Base-by-base conservation (phyloP, 2,888 invertebrate genomes). In the Nemoura dubitans region DNA sequence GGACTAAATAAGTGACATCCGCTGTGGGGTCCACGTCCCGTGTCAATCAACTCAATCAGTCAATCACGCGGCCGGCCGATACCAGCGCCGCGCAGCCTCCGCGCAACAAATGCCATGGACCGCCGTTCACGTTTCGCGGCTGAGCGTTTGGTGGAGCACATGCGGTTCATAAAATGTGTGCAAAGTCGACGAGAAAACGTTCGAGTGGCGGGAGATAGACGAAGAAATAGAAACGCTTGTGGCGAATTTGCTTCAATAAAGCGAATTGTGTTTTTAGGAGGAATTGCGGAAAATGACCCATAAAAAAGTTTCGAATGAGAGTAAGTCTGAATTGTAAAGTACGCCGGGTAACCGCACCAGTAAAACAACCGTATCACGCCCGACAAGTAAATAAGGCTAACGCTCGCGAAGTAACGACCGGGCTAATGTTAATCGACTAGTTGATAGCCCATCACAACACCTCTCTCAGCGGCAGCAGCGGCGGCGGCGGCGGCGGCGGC, bases 1-100 rank as follows among this genome's bases (percentile, higher is more conserved):
- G 16, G 59, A 14, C 30, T 87, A 87, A 86, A 87, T 81, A 86
- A 86, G 87, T 77, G 36, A 87, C 86, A 86, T 87, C 87, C 86
- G 86, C 86, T 87, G 26, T 76, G 76, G 83, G 88, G 87, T 36
- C 77, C 85, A 84, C 86, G 86, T 86, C 85, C 87, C 83, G 81
- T 87, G 87, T 85, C 87, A 85, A 86, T 85, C 87, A 81, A 77
- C 43, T 85, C 87, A 85, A 85, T 81, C 81, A 81, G 29, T 81
- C 81, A 81, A 59, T 59, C 59, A 59, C 10, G 21, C 10, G 14
- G 6, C 59, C 6, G 21, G 2, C 59, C 59, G 59, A 59, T 59
- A 59, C 21, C 21, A 21, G 3, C 36, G 10, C 3, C 36, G 10
- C 3, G 10, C 36, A 3, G 36, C 36, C 36, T 36, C 36, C 36